A percentile compares a stretch with the other conserved stretches of the same genome.
These are phyloP conservation scores for Bombycilla garrulus DNA, from an alignment of 2,113 vertebrate genomes.

Conservation along the genomic window DNA sequence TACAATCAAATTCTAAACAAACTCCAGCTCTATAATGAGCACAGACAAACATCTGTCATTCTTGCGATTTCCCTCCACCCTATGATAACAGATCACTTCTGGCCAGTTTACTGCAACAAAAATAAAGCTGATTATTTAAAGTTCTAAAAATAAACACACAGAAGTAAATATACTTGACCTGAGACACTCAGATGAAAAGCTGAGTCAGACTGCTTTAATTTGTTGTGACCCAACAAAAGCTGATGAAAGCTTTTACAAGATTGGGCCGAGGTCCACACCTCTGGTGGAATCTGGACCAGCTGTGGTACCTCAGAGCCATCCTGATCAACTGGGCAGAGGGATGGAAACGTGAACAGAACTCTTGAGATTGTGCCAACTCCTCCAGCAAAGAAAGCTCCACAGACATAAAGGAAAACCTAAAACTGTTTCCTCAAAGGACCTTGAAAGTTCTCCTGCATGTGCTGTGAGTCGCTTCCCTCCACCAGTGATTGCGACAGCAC, in stretches of 20 bases:
- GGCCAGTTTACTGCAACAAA: slow-evolving; percentile 60
- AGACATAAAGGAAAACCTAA: neutral
- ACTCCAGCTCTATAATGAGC: slow-evolving; percentile 17
- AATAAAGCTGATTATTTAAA: slow-evolving; percentile 65
- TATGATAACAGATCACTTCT: slow-evolving; percentile 48
- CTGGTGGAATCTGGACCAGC: neutral
- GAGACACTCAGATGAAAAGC: slow-evolving; percentile 41
- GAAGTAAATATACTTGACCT: slow-evolving; percentile 68
- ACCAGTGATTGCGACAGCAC: neutral
- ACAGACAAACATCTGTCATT: slow-evolving; percentile 50
- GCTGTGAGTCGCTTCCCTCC: neutral
- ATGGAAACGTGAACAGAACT: neutral
- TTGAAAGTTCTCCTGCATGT: neutral
- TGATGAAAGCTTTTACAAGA: slow-evolving; percentile 59
- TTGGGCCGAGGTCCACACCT: neutral
- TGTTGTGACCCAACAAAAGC: slow-evolving; percentile 24
- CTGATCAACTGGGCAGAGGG: neutral
- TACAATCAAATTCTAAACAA: slow-evolving; percentile 21
- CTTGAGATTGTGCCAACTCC: neutral
- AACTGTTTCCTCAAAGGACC: neutral
- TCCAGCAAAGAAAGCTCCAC: neutral
- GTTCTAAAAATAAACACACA: slow-evolving; percentile 48
- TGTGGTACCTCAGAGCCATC: neutral
- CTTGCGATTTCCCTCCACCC: slow-evolving; percentile 17
- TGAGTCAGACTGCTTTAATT: slow-evolving; percentile 26